Evolutionary conservation across 2,113 vertebrate genomes (phyloP).

Genomic region (Chaetodon auriga): DNA sequence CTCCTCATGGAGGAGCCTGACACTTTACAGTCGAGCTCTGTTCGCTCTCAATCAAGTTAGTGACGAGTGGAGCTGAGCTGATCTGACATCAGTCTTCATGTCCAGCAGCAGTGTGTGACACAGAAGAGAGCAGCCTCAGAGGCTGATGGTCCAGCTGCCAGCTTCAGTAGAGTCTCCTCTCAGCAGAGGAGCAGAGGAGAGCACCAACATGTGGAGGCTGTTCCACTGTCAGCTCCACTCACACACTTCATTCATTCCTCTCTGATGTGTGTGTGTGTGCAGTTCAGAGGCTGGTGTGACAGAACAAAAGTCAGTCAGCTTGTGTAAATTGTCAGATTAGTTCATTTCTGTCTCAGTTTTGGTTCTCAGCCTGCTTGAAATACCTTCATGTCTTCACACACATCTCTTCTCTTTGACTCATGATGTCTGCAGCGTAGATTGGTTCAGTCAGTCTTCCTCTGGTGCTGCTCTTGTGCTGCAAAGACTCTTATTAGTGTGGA

Average conservation of each 20-base stretch:
- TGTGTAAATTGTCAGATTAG: neutral
- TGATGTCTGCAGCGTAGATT: neutral
- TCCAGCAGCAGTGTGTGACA: conserved; percentile 21
- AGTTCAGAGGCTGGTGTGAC: no score
- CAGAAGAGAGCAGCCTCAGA: conserved; percentile 6
- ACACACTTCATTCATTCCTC: neutral
- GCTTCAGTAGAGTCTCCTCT: conserved; percentile 13
- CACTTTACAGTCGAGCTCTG: neutral
- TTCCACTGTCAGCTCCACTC: conserved; percentile 12
- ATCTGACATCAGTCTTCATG: conserved; percentile 18
- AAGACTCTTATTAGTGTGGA: neutral
- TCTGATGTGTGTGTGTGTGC: neutral
- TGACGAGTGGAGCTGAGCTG: conserved; percentile 8
- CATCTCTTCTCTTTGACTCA: neutral
- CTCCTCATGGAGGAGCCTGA: neutral
- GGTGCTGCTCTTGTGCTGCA: conserved; percentile 12
- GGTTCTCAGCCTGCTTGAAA: neutral
- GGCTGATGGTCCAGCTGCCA: conserved; percentile 32
- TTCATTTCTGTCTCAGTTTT: neutral
- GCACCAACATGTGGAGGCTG: neutral
- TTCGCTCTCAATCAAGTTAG: conserved; percentile 31
- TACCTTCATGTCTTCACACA: neutral
- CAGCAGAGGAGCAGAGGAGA: neutral
- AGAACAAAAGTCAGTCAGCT: no score
- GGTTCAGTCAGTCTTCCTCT: neutral